A percentile compares a stretch with the other conserved stretches of the same genome.
Conservation (phyloP, 2,888 invertebrate species). For the Amblyjoppa proteus region DNA sequence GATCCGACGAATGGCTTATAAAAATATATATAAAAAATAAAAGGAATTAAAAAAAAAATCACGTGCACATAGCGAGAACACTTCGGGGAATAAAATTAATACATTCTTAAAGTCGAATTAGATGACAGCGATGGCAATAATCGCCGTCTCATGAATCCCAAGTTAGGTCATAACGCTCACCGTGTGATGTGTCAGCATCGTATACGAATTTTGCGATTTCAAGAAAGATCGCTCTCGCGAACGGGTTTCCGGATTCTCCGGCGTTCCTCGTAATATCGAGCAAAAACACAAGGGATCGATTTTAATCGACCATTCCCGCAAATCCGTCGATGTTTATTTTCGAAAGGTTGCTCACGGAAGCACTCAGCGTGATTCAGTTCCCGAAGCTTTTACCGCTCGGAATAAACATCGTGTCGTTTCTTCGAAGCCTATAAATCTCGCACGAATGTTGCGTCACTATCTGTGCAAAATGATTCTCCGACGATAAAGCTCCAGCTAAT, state of each 20-base stretch:
- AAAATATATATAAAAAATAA: not conserved
- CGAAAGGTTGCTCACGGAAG: not conserved
- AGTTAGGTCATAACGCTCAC: not conserved
- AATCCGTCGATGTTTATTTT: not conserved
- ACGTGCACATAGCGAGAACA: not conserved
- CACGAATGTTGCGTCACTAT: not conserved
- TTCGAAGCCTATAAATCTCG: not conserved
- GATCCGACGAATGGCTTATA: too few species aligned
- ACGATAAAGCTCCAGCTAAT: not conserved
- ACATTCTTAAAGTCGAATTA: not conserved
- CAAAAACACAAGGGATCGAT: not conserved
- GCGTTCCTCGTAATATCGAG: slow-evolving; percentile 1
- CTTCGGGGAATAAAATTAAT: not conserved
- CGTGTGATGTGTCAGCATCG: not conserved
- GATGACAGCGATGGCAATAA: not conserved
- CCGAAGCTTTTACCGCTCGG: not conserved
- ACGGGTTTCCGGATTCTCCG: slow-evolving; percentile 7
- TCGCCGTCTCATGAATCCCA: not conserved
- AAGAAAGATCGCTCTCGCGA: not conserved
- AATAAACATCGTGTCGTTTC: not conserved
- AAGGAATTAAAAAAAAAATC: not conserved
- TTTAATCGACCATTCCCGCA: not conserved
- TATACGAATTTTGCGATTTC: not conserved
- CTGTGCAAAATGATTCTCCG: not conserved
- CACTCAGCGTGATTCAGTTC: not conserved